phyloP scores from a whole-genome alignment of 2,888 invertebrate species.

The Myopa testacea region DNA sequence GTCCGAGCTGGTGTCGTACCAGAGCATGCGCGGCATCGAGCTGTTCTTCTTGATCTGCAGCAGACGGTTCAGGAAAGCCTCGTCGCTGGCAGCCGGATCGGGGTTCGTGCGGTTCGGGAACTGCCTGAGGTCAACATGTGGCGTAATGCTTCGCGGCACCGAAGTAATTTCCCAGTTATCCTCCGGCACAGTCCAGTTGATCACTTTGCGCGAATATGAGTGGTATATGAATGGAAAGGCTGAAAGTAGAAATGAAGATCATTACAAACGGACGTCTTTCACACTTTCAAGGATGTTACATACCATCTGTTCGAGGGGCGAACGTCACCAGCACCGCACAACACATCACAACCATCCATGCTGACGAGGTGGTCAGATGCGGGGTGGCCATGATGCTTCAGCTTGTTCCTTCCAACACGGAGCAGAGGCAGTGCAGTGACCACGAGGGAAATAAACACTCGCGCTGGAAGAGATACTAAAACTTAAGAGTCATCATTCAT shows the following conservation, averaged over 20 bases:
- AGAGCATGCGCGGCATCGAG: constrained; percentile 72
- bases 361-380: constrained; percentile 41
- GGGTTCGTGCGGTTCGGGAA: constrained; percentile 61
- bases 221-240: constrained; percentile 60
- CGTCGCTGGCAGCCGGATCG: constrained; percentile 59
- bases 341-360: constrained; percentile 47
- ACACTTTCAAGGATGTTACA: constrained; percentile 18
- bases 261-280: neutral
- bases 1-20: constrained; percentile 79
- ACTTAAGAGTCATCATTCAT: constrained; percentile 29
- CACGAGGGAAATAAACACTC: constrained; percentile 14
- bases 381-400: constrained; percentile 48
- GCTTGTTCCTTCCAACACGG: neutral
- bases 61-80: constrained; percentile 61
- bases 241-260: constrained; percentile 36
- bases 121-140: constrained; percentile 60
- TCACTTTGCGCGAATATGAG: constrained; percentile 53
- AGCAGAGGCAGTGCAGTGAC: too few species aligned
- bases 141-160: constrained; percentile 65
- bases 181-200: constrained; percentile 63
- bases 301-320: constrained; percentile 12
- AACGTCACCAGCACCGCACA: constrained; percentile 34
- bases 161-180: constrained; percentile 64
- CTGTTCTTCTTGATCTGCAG: constrained; percentile 56
- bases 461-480: constrained; percentile 28